Conservation (phyloP, 2,888 invertebrate species). For the Hydrotaea cyrtoneurina region DNA sequence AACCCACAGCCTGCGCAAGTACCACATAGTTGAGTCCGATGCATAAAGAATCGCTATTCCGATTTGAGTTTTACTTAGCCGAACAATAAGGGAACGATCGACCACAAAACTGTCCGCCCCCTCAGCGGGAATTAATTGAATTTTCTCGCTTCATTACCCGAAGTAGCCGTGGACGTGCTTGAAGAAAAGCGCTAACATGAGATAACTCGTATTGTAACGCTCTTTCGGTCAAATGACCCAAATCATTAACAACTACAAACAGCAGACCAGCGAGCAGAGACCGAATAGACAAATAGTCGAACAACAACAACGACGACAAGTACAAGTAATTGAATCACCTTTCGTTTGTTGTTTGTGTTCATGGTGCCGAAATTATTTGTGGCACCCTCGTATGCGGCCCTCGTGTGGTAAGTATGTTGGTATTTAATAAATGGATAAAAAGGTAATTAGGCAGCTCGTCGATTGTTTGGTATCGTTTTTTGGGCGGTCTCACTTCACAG, state of each 20-base stretch:
- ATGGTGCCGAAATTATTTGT: conserved; percentile 6
- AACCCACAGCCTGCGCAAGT: not conserved
- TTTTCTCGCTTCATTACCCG: conserved; percentile 30
- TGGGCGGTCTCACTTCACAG: conserved; percentile 29
- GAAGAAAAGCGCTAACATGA: not conserved
- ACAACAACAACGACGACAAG: not conserved
- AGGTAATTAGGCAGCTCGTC: conserved; percentile 40
- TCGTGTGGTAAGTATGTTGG: conserved; percentile 5
- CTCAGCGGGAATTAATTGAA: conserved; percentile 27
- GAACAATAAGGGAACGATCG: not conserved
- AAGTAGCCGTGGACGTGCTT: not conserved
- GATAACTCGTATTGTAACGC: not conserved
- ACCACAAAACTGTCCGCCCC: conserved; percentile 30
- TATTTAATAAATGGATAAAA: conserved; percentile 41
- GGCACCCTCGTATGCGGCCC: conserved; percentile 7
- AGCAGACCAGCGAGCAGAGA: not conserved
- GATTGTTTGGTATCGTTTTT: conserved; percentile 19
- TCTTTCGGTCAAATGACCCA: not conserved
- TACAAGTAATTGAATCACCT: conserved; percentile 27
- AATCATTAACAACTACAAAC: not conserved
- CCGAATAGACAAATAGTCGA: conserved; percentile 7
- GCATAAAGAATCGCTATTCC: conserved; percentile 11
- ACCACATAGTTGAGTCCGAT: too few species aligned
- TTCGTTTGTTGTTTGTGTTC: not conserved
- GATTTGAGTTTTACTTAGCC: not conserved